Conservation (phyloP, 2,113 vertebrate species). For the Amblyopsis rosae region DNA sequence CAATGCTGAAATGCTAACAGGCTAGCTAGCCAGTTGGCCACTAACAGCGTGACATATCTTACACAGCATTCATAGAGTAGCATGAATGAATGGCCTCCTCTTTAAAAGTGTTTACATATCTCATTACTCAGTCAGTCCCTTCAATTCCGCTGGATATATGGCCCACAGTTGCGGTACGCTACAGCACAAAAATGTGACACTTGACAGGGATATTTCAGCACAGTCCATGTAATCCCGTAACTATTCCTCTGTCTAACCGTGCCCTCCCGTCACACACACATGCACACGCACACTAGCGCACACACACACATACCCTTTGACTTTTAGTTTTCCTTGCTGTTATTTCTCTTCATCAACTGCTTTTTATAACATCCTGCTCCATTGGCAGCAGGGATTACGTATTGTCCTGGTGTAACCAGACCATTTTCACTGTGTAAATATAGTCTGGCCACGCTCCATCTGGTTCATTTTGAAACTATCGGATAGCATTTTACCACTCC, state of each 20-base stretch:
- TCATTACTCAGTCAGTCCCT: constrained; percentile 2
- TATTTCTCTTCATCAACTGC: too few relatives aligned
- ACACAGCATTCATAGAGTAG: neutral
- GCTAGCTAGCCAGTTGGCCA: neutral
- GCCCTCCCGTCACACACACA: too few relatives aligned
- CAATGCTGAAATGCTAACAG: neutral
- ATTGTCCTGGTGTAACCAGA: too few relatives aligned
- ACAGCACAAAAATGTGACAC: constrained; percentile 40
- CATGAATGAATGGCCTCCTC: constrained; percentile 2
- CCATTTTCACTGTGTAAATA: too few relatives aligned
- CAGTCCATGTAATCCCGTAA: neutral
- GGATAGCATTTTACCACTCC: neutral
- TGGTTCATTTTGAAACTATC: too few relatives aligned
- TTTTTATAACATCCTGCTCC: too few relatives aligned
- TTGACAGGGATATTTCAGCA: constrained; percentile 38
- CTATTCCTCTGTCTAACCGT: neutral
- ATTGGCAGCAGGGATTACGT: too few relatives aligned
- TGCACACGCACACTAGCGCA: too few relatives aligned
- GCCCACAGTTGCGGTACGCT: constrained; percentile 25
- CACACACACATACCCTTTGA: too few relatives aligned
- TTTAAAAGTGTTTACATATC: neutral
- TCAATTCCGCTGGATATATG: constrained; percentile 36
- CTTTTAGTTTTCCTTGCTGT: too few relatives aligned
- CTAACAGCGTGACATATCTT: neutral
- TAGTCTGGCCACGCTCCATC: too few relatives aligned